Percentiles rank a stretch among this genome's conserved stretches.
These are phyloP conservation scores for Diarsia dahlii DNA, from an alignment of 2,888 invertebrate species.

Conservation along the genomic window DNA sequence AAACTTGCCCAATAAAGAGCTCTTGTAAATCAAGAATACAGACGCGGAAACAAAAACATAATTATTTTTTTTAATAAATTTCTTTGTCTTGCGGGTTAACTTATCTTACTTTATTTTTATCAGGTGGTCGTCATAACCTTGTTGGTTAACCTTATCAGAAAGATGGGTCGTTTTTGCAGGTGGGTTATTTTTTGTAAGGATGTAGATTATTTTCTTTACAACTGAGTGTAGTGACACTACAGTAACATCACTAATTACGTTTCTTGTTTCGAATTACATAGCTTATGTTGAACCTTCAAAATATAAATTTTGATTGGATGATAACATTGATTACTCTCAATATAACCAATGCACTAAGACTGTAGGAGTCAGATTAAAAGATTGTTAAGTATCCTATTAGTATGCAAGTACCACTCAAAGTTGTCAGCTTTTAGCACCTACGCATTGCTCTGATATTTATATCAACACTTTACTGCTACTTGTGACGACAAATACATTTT, in stretches of 20 bases:
- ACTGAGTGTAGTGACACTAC: neutral
- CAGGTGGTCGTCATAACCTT: neutral
- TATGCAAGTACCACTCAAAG: constrained; percentile 36
- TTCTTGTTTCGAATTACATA: neutral
- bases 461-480: constrained; percentile 9
- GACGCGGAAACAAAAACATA: neutral
- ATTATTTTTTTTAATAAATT: neutral
- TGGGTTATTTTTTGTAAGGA: neutral
- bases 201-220: neutral
- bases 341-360: neutral
- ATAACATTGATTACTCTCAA: neutral
- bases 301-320: neutral
- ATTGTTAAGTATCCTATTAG: constrained; percentile 30
- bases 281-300: neutral
- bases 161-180: neutral
- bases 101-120: neutral
- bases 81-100: constrained; percentile 4
- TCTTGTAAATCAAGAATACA: neutral
- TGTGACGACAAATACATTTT: constrained; percentile 23
- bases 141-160: neutral
- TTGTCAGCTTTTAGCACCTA: constrained; percentile 30
- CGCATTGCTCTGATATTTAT: constrained; percentile 32
- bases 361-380: constrained; percentile 31
- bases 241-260: neutral
- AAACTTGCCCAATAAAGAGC: too few species aligned